Evolutionary conservation across 2,797 vertebrate species (phyloP).

Genomic region (Peromyscus nudipes): DNA sequence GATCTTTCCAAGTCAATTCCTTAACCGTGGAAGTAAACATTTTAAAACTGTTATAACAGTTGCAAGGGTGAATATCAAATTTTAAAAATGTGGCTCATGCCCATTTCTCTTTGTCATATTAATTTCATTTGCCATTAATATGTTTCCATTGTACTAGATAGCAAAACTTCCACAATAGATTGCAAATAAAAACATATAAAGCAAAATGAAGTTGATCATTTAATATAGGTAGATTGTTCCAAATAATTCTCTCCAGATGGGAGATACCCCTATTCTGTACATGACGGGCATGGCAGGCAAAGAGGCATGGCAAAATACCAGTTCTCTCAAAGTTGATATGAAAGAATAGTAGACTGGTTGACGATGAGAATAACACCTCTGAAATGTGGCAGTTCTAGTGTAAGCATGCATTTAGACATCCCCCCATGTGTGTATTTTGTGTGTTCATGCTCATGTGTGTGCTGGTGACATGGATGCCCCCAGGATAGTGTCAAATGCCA

Average conservation of each 20-base stretch:
- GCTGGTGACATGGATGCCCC: background rate
- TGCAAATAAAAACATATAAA: background rate
- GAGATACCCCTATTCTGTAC: background rate
- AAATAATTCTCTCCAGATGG: background rate
- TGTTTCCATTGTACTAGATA: background rate
- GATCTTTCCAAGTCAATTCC: background rate
- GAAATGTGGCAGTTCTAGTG: background rate
- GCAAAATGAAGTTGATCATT: background rate
- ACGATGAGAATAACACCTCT: background rate
- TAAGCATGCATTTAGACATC: background rate
- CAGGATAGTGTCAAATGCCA: background rate
- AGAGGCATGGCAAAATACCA: background rate
- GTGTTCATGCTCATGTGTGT: background rate
- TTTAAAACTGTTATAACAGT: background rate
- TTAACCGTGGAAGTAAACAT: background rate
- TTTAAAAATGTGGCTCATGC: background rate
- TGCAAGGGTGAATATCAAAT: background rate
- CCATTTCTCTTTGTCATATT: slow-evolving; percentile 1
- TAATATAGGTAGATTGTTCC: background rate
- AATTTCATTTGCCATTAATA: slow-evolving; percentile 4
- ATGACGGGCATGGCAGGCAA: background rate
- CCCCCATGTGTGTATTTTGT: background rate
- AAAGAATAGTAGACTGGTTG: background rate
- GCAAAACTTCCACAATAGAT: background rate
- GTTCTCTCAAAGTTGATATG: background rate